A percentile compares a stretch with the other conserved stretches of the same genome.
Evolutionary conservation across 23 tunicate genomes (phyloP).

Genomic region (Ciona savignyi): DNA sequence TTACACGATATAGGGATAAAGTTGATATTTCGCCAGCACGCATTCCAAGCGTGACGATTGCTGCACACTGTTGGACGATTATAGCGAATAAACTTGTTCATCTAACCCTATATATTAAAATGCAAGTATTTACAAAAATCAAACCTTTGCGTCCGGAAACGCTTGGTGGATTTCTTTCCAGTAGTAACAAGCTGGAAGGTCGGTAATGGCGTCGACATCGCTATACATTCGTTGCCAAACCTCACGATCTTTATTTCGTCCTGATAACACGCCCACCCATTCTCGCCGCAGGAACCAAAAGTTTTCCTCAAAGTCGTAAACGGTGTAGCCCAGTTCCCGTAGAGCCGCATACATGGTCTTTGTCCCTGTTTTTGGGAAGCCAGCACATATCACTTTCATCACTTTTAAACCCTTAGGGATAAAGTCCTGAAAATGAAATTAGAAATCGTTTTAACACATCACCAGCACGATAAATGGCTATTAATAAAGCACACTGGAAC

Average conservation of each 20-base stretch:
- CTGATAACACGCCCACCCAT: background rate
- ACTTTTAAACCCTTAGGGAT: too few relatives aligned
- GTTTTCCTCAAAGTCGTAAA: background rate
- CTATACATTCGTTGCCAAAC: background rate
- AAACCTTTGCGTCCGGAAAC: background rate
- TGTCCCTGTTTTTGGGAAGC: background rate
- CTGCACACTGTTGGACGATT: too few relatives aligned
- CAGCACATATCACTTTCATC: background rate
- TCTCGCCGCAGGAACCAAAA: background rate
- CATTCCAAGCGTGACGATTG: too few relatives aligned
- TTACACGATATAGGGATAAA: too few relatives aligned
- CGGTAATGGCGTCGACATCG: background rate
- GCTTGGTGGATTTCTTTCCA: background rate
- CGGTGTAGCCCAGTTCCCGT: background rate
- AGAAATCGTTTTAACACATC: too few relatives aligned
- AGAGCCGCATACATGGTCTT: constrained; percentile 1
- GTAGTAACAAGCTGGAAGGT: background rate
- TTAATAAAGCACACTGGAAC: too few relatives aligned
- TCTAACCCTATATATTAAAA: too few relatives aligned
- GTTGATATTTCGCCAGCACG: too few relatives aligned
- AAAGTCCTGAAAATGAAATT: too few relatives aligned
- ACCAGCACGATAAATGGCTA: too few relatives aligned
- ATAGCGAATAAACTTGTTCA: too few relatives aligned
- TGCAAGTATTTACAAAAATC: too few relatives aligned
- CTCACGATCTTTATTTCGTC: background rate